These are phyloP conservation scores for Theristus sp. DNA, from an alignment of 2,888 invertebrate genomes.

Conservation along the genomic window DNA sequence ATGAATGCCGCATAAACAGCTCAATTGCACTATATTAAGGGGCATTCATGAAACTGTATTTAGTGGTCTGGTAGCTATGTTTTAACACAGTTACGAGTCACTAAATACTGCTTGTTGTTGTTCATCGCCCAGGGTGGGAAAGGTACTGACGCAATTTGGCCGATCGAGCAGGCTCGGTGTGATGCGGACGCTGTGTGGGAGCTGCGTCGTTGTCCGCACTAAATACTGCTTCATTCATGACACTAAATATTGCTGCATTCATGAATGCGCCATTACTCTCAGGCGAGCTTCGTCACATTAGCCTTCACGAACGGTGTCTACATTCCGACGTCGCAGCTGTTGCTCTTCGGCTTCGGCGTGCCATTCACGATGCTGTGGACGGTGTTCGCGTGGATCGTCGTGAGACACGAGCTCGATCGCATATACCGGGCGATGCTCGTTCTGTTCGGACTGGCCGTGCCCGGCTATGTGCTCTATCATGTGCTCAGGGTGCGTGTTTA, in stretches of 20 bases:
- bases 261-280: slow-evolving; percentile 2
- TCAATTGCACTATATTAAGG: no score
- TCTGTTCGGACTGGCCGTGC: background rate
- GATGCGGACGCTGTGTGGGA: no score
- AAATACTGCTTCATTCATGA: background rate
- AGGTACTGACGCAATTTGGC: no score
- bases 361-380: background rate
- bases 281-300: slow-evolving; percentile 26
- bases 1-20: no score
- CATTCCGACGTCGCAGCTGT: slow-evolving; percentile 14
- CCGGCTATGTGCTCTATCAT: background rate
- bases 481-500: background rate
- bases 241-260: background rate
- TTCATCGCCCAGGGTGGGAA: no score
- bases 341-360: slow-evolving; percentile 19
- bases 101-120: no score
- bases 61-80: no score
- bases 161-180: no score
- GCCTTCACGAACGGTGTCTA: slow-evolving; percentile 20
- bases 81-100: no score
- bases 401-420: background rate
- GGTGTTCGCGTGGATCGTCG: background rate
- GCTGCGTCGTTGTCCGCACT: no score
- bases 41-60: no score
- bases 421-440: background rate